Evolutionary conservation across 2,797 vertebrate genomes (phyloP), one percentile per base, ranked within the genome.

Genomic region (Chaetophractus vellerosus): DNA sequence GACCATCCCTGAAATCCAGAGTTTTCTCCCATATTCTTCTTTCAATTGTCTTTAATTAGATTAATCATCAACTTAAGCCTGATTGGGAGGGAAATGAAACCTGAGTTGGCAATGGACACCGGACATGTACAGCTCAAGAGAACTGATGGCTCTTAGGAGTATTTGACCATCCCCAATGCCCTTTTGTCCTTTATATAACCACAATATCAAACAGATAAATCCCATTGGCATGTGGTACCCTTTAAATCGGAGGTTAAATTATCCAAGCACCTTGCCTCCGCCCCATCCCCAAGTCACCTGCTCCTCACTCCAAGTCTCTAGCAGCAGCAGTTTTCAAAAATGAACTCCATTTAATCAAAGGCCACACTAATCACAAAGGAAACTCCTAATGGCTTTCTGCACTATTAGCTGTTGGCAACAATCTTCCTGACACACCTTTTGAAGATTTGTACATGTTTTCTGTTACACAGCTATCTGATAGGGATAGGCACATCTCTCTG

Each of bases 11-110:
- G 0, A 81, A 79, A 64, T 63, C 11, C 6, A 15, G 14, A 38
- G 92, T 96, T 96, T 96, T 33, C 52, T 61, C 52, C 72, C 7
- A 57, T 71, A 6, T 95, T 95, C 52, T 88, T 84, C 66, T 88
- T 52, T 38, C 86, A 89, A 2, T 8, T 88, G 90, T 82, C 52
- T 55, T 55, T 26, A 92, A 63, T 71, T 36, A 69, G 14, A 88
- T 0, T 9, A 78, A 91, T 88, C 63, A 90, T 52, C 78, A 55
- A 57, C 61, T 95, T 74, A 95, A 95, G 88, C 14, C 21, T 84
- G 9, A 74, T 64, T 50, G 92, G 5, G 3, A 90, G 45, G 26
- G 94, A 95, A 69, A 26, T 74, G 84, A 93, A 50, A 6, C 18
- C 6, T 71, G 80, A 93, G 61, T 21, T 64, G 88, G 69, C 64